phyloP scores from a whole-genome alignment of 2,888 invertebrate genomes.

The Girardia tigrina region DNA sequence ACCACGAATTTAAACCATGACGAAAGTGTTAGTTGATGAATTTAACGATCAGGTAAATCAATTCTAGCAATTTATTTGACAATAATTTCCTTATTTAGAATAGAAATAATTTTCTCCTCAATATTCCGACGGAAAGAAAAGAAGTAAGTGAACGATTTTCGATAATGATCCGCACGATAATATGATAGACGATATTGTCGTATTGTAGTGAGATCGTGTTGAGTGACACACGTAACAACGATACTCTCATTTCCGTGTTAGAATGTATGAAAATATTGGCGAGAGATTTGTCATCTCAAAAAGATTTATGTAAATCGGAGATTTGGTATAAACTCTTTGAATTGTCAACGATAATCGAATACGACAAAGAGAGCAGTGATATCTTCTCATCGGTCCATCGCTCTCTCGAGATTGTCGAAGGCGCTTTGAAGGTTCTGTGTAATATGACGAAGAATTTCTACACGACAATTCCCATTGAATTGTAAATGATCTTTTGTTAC shows the following conservation, averaged over 20 bases:
- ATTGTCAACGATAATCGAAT: neutral
- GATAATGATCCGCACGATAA: neutral
- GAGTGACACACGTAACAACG: no score
- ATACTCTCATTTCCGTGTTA: neutral
- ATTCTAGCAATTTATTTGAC: no score
- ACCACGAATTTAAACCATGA: no score
- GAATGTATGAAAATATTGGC: neutral
- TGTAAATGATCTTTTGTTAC: neutral
- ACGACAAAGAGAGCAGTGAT: neutral
- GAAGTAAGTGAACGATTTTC: neutral
- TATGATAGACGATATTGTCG: neutral
- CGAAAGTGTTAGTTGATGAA: no score
- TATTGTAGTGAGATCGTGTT: constrained; percentile 1
- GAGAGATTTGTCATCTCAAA: neutral
- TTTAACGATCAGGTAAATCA: no score
- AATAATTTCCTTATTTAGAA: neutral
- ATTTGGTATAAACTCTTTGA: neutral
- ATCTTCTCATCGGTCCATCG: neutral
- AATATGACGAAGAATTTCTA: constrained; percentile 12
- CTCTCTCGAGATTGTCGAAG: neutral
- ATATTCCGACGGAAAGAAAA: neutral
- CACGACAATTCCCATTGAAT: neutral
- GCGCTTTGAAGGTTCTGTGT: neutral
- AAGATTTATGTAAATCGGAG: neutral
- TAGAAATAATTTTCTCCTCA: neutral